Percentiles rank a stretch among this genome's conserved stretches.
Evolutionary conservation across 30 jellyfish, hydroid and myxozoan species (phyloP).

Genomic region (Turritopsis rubra): DNA sequence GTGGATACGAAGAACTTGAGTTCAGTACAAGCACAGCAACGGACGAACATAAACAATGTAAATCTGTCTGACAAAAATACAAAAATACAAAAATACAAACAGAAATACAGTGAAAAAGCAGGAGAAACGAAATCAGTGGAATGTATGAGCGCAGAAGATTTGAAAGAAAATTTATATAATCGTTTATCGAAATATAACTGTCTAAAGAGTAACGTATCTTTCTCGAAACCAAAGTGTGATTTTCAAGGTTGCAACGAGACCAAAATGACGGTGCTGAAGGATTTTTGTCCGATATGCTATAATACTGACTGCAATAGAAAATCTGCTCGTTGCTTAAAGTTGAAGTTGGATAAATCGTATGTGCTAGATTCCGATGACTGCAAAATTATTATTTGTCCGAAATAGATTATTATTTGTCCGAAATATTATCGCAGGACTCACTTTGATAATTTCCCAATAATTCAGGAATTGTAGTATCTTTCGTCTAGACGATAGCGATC

Average conservation of each 20-base stretch:
- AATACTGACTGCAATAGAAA: neutral
- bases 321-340: neutral
- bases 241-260: neutral
- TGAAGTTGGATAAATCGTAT: neutral
- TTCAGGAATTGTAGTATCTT: too few relatives aligned
- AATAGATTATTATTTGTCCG: too few relatives aligned
- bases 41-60: neutral
- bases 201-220: neutral
- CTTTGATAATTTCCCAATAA: too few relatives aligned
- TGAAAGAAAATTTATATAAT: neutral
- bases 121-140: neutral
- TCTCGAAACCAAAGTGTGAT: neutral
- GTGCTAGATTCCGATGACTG: neutral
- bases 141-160: neutral
- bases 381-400: neutral
- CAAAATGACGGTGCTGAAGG: neutral
- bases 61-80: neutral
- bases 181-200: neutral
- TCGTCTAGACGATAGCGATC: too few relatives aligned
- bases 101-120: neutral
- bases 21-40: neutral
- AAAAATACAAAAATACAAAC: too few relatives aligned
- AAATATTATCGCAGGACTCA: too few relatives aligned
- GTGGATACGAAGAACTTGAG: constrained; percentile 3
- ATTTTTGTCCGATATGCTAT: neutral